These are phyloP conservation scores for Myrmecophaga tridactyla DNA, from an alignment of 2,113 vertebrate genomes.

Conservation along the genomic window DNA sequence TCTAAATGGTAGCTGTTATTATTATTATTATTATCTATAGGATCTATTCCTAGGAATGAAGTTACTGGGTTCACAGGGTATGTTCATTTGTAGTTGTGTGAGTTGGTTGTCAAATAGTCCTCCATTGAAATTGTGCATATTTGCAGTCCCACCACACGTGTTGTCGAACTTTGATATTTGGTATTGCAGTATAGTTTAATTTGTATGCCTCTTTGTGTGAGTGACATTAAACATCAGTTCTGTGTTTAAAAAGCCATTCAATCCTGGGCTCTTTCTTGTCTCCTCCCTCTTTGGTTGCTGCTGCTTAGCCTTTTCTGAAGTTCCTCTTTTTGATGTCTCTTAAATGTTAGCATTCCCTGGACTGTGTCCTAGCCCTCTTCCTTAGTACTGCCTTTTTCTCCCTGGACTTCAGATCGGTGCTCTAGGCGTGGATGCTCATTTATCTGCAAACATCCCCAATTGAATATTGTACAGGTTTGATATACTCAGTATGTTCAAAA, in stretches of 20 bases:
- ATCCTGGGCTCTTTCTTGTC: neutral
- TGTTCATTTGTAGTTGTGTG: constrained; percentile 36
- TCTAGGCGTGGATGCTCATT: neutral
- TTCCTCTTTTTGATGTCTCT: neutral
- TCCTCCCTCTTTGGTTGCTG: neutral
- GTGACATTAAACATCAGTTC: neutral
- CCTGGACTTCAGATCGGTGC: neutral
- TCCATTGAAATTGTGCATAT: neutral
- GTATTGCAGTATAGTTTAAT: neutral
- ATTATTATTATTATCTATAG: neutral
- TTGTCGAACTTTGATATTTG: neutral
- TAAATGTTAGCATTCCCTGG: neutral
- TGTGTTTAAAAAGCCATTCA: neutral
- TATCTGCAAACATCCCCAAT: neutral
- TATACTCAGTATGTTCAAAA: neutral
- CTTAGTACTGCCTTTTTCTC: neutral
- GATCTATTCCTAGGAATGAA: neutral
- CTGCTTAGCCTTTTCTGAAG: neutral
- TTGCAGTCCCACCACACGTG: neutral
- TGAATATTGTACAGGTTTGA: neutral
- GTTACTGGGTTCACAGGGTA: neutral
- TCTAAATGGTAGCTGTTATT: neutral
- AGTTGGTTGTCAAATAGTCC: neutral
- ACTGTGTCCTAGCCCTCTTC: neutral
- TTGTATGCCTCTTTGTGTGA: neutral